phyloP scores from a whole-genome alignment of 2,113 vertebrate species.

The Calidris pugnax region DNA sequence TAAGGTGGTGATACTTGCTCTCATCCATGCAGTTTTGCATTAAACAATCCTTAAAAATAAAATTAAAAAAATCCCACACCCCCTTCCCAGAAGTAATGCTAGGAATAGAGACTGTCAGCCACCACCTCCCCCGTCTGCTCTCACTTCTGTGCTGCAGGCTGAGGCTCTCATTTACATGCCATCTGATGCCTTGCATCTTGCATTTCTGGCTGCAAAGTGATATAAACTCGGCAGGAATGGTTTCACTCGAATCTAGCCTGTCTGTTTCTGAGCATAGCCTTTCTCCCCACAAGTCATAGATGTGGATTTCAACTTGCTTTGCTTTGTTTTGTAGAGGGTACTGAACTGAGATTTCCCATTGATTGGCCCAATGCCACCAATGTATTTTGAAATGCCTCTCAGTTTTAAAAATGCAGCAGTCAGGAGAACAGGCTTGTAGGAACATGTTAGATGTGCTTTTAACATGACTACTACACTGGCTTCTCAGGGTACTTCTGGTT shows the following conservation, averaged over 20 bases:
- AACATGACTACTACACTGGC: not conserved
- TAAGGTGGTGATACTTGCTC: not conserved
- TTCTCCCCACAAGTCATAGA: not conserved
- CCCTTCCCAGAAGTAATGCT: not conserved
- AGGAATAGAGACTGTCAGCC: constrained; percentile 51
- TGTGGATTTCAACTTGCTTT: not conserved
- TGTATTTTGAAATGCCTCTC: not conserved
- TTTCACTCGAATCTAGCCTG: not conserved
- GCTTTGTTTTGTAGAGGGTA: not conserved
- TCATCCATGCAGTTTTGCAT: not conserved
- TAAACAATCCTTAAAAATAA: not conserved
- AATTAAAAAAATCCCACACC: not conserved
- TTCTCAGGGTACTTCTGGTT: not conserved
- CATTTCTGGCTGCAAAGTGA: not conserved
- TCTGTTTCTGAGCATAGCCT: not conserved
- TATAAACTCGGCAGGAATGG: not conserved
- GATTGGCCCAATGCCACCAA: not conserved
- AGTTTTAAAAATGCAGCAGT: not conserved
- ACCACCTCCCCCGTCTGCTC: not conserved
- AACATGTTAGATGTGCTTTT: not conserved
- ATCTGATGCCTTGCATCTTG: constrained; percentile 23
- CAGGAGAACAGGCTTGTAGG: not conserved
- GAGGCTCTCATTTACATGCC: not conserved
- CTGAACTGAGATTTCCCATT: not conserved
- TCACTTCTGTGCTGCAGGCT: not conserved